Evolutionary conservation across 2,888 invertebrate species (phyloP), one percentile per base, ranked within the genome.

Genomic region (Limnephilus rhombicus): DNA sequence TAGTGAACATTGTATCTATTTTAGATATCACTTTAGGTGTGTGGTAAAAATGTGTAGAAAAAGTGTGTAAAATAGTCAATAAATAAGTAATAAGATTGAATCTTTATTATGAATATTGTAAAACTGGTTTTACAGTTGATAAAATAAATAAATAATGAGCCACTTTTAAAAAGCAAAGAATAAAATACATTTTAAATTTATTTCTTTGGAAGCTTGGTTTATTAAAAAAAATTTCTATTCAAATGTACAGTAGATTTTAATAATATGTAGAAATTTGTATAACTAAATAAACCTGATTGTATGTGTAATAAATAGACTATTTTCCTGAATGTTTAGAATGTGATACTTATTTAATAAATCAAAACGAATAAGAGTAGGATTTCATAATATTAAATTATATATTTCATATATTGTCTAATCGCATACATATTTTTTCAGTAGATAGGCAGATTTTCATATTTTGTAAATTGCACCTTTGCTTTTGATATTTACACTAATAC

Each of bases 71-170:
- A 80, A n/a, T 13, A 89, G 24, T n/a, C 24, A 90, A 49, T n/a
- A 12, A 18, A 53, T 53, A 68, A 68, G 31, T 80, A 90, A 29
- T 12, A 92, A 91, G 86, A 91, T 91, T 89, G 31, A 92, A 89
- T 92, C 89, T 92, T 92, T 85, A 68, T 68, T 68, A n/a, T 68
- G 68, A 81, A 83, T 41, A 89, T 90, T 37, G 92, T 93, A 93
- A 90, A 90, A 92, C 92, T 93, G 92, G 92, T 93, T 93, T 92
- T 93, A 93, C 92, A 93, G 92, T 93, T 93, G 89, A 92, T 89
- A 13, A 68, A 41, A 89, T 89, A 31, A 41, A 81, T 29, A 37
- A 31, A 88, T 34, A 88, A 18, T 68, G 37, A 9, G 2, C 68
- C n/a, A 53, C 34, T 34, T 24, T 88, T 15, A 49, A 86, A 49